phyloP scores from a whole-genome alignment of 2,888 invertebrate genomes.

The Oxystoma pomonae region DNA sequence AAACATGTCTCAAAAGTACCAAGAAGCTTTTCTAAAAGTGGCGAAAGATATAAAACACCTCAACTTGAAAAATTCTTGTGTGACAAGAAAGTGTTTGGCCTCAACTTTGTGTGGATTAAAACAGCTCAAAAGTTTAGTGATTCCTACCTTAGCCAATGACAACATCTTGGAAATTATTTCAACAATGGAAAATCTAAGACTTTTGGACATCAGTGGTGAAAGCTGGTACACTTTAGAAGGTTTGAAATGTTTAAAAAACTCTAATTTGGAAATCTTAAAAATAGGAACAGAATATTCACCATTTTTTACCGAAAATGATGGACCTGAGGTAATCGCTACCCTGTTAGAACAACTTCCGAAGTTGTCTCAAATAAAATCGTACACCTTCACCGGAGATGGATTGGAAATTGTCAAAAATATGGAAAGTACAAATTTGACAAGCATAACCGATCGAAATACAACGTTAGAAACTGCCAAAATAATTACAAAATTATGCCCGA shows the following conservation, averaged over 20 bases:
- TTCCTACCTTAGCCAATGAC: constrained; percentile 65
- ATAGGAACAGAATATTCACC: constrained; percentile 6
- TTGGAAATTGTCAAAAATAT: constrained; percentile 11
- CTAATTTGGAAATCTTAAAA: constrained; percentile 11
- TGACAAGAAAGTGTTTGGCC: constrained; percentile 59
- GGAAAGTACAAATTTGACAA: constrained; percentile 12
- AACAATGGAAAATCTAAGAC: constrained; percentile 53
- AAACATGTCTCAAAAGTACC: constrained; percentile 15
- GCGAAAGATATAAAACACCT: constrained; percentile 57
- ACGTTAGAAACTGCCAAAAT: constrained; percentile 5
- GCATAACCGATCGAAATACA: constrained; percentile 13
- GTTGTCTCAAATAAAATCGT: constrained; percentile 15
- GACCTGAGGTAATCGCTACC: background rate
- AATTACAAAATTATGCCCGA: constrained; percentile 18
- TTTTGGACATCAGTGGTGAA: constrained; percentile 63
- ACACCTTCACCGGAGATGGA: constrained; percentile 12
- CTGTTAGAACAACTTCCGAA: constrained; percentile 18
- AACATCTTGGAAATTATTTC: constrained; percentile 57
- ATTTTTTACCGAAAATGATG: background rate
- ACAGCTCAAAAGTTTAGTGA: constrained; percentile 57
- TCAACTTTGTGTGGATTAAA: constrained; percentile 55
- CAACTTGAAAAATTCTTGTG: constrained; percentile 67
- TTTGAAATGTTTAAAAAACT: constrained; percentile 8
- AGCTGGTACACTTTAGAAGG: constrained; percentile 6
- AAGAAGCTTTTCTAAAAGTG: constrained; percentile 50